A percentile compares a stretch with the other conserved stretches of the same genome.
Conservation (phyloP, 1,140 invertebrate species). For the Formica exsecta region DNA sequence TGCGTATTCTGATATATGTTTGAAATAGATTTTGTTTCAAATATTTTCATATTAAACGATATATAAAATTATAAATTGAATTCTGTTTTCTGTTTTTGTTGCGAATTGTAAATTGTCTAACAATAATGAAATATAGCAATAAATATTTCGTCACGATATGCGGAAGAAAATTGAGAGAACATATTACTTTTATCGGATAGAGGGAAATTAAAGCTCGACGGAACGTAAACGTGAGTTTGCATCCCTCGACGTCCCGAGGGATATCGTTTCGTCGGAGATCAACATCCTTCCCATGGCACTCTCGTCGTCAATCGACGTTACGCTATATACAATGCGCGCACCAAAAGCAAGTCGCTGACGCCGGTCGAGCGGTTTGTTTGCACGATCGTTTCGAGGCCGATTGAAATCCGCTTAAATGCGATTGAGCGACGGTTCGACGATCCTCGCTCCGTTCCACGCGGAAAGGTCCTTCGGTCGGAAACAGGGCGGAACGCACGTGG, state of each 20-base stretch:
- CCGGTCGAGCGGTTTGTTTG: conserved; percentile 70
- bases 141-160: background rate
- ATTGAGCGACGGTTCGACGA: conserved; percentile 63
- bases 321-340: conserved; percentile 37
- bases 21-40: no score
- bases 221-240: conserved; percentile 32
- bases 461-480: conserved; percentile 58
- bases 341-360: conserved; percentile 40
- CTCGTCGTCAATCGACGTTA: conserved; percentile 37
- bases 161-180: background rate
- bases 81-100: no score
- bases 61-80: no score
- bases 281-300: conserved; percentile 63
- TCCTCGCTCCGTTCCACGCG: conserved; percentile 40
- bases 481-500: conserved; percentile 10
- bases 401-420: conserved; percentile 76
- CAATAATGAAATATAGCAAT: background rate
- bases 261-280: conserved; percentile 55
- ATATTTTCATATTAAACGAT: no score
- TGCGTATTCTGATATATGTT: no score
- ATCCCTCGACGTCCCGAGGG: conserved; percentile 21
- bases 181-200: background rate
- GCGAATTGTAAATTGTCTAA: no score
- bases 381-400: conserved; percentile 60
- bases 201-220: conserved; percentile 30